A percentile compares a stretch with the other conserved stretches of the same genome.
Evolutionary conservation across 2,113 vertebrate genomes (phyloP).

Genomic region (Acanthochromis polyacanthus): DNA sequence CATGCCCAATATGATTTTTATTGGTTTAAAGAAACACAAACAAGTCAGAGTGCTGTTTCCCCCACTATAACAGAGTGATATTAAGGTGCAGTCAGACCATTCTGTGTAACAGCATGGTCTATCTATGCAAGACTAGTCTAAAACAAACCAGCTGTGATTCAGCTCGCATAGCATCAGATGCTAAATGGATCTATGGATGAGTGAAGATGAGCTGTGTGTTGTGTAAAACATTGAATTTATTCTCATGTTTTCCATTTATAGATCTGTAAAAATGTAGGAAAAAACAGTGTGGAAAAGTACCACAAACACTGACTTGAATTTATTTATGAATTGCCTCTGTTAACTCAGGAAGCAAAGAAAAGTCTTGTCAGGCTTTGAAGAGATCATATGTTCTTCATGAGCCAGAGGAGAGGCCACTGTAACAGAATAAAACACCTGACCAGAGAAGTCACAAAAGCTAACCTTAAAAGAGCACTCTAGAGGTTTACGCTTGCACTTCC

Average conservation of each 20-base stretch:
- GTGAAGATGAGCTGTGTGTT: not conserved
- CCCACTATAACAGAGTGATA: no score
- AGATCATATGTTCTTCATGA: not conserved
- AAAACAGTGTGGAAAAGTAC: not conserved
- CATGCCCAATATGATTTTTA: no score
- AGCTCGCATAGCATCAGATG: not conserved
- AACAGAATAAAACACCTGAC: constrained; percentile 22
- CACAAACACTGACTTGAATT: not conserved
- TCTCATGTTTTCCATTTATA: not conserved
- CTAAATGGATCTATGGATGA: not conserved
- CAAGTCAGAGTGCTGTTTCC: no score
- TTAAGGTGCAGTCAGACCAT: no score
- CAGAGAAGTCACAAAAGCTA: constrained; percentile 1
- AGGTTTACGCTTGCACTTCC: not conserved
- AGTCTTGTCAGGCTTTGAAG: constrained; percentile 4
- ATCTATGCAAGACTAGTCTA: not conserved
- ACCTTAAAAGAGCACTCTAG: not conserved
- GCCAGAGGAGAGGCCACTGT: not conserved
- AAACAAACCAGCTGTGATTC: constrained; percentile 2
- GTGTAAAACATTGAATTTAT: constrained; percentile 14
- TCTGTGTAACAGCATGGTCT: no score
- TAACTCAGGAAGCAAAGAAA: not conserved
- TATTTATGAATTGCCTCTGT: not conserved
- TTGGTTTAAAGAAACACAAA: no score
- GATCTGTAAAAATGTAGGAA: not conserved